Conservation (phyloP, 2,113 vertebrate genomes). For the Corythornis vintsioides region DNA sequence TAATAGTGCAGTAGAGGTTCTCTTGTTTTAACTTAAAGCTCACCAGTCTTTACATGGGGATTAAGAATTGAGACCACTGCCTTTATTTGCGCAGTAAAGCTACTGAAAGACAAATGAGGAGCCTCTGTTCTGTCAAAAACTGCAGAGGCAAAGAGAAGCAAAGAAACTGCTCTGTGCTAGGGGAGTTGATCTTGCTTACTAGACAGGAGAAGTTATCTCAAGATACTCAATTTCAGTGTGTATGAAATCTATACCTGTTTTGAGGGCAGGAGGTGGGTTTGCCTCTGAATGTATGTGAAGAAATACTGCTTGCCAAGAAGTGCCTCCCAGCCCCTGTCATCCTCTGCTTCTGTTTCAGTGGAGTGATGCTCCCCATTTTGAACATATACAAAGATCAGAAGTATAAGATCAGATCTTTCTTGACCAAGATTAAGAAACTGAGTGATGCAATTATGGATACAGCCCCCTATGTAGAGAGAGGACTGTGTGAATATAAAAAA, state of each 20-base stretch:
- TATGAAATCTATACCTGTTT: neutral
- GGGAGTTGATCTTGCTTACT: neutral
- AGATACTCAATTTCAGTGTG: rapidly evolving
- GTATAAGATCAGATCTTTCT: too few relatives aligned
- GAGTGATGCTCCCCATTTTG: too few relatives aligned
- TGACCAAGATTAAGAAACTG: too few relatives aligned
- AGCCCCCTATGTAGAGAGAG: neutral
- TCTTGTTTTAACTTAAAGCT: neutral
- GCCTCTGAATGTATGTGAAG: neutral
- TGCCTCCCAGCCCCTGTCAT: too few relatives aligned
- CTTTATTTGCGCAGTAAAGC: neutral
- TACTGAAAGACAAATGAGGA: neutral
- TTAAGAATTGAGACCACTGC: neutral
- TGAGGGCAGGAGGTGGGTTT: neutral
- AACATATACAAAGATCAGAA: too few relatives aligned
- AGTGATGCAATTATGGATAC: neutral
- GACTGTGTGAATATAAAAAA: neutral
- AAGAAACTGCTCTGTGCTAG: neutral
- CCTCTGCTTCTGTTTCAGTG: too few relatives aligned
- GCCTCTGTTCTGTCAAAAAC: neutral
- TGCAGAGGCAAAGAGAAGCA: neutral
- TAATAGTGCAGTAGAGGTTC: neutral
- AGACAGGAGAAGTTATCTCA: neutral
- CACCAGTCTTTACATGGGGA: neutral
- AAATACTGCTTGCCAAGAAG: neutral